Percentiles rank a stretch among this genome's conserved stretches.
Evolutionary conservation across 1,140 invertebrate species (phyloP).

Genomic region (Trichogramma pretiosum): DNA sequence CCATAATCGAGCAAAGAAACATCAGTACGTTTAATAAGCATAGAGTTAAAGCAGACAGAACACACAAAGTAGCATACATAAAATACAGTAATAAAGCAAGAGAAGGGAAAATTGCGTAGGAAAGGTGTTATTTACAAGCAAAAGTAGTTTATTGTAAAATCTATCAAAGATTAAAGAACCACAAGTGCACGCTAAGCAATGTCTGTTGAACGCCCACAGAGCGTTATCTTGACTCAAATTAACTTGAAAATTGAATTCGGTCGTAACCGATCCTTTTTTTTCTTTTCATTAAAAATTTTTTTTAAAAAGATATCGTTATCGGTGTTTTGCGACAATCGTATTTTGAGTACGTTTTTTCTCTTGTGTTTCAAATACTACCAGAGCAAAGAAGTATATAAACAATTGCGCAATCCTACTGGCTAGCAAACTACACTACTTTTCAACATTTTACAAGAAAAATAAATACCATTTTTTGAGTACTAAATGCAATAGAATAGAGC

Average conservation of each 20-base stretch:
- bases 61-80: conserved; percentile 1
- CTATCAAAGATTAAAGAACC: conserved; percentile 15
- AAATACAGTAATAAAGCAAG: conserved; percentile 12
- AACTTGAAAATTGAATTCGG: conserved; percentile 7
- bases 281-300: no score
- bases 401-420: conserved; percentile 4
- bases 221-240: conserved; percentile 11
- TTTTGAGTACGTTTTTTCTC: not conserved
- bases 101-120: conserved; percentile 13
- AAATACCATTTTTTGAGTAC: no score
- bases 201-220: conserved; percentile 14
- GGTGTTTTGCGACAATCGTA: conserved; percentile 7
- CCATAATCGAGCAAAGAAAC: no score
- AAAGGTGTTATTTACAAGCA: conserved; percentile 19
- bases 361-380: conserved; percentile 3
- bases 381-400: no score
- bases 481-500: conserved; percentile 5
- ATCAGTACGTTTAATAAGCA: no score
- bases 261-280: no score
- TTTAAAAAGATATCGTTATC: conserved; percentile 6
- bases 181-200: conserved; percentile 11
- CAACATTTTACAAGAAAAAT: no score
- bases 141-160: conserved; percentile 26
- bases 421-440: no score
- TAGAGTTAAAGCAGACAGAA: not conserved